Evolutionary conservation across 1,140 invertebrate genomes (phyloP).

Genomic region (Archivesica marissinica): DNA sequence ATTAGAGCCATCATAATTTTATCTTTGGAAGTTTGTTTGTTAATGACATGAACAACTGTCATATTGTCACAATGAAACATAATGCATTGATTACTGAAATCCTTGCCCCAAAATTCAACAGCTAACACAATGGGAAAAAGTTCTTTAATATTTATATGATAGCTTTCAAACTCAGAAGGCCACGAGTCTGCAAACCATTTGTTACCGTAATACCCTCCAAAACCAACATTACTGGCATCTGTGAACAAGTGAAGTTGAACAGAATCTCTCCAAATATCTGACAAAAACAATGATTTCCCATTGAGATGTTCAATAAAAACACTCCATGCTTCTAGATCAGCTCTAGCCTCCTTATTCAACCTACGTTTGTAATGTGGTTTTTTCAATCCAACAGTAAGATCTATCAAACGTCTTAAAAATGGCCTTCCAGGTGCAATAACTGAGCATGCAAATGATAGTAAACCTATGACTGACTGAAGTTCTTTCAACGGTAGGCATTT

Average conservation of each 20-base stretch:
- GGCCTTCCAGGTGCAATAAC: slow-evolving; percentile 47
- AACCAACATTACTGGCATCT: slow-evolving; percentile 48
- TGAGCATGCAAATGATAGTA: slow-evolving; percentile 37
- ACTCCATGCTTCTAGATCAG: slow-evolving; percentile 51
- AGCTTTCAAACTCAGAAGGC: neutral
- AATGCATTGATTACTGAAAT: slow-evolving; percentile 11
- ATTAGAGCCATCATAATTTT: slow-evolving; percentile 49
- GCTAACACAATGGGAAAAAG: slow-evolving; percentile 36
- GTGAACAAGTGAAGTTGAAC: slow-evolving; percentile 14
- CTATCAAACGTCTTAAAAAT: slow-evolving; percentile 42
- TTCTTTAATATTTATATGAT: slow-evolving; percentile 23
- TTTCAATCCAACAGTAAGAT: slow-evolving; percentile 26
- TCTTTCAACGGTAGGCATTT: slow-evolving; percentile 20
- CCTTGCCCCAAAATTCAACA: slow-evolving; percentile 1
- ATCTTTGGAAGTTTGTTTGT: slow-evolving; percentile 48
- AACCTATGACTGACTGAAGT: slow-evolving; percentile 51
- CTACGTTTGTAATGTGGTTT: slow-evolving; percentile 17
- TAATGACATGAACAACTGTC: slow-evolving; percentile 58
- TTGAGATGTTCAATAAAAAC: slow-evolving; percentile 30
- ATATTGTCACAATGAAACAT: slow-evolving; percentile 57
- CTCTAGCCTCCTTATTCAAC: slow-evolving; percentile 30
- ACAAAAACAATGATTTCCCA: slow-evolving; percentile 57
- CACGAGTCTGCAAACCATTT: slow-evolving; percentile 24
- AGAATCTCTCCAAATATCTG: slow-evolving; percentile 36
- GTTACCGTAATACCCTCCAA: slow-evolving; percentile 21